Evolutionary conservation across 2,113 vertebrate genomes (phyloP), one percentile per base, ranked within the genome.

Genomic region (Zapornia atra): DNA sequence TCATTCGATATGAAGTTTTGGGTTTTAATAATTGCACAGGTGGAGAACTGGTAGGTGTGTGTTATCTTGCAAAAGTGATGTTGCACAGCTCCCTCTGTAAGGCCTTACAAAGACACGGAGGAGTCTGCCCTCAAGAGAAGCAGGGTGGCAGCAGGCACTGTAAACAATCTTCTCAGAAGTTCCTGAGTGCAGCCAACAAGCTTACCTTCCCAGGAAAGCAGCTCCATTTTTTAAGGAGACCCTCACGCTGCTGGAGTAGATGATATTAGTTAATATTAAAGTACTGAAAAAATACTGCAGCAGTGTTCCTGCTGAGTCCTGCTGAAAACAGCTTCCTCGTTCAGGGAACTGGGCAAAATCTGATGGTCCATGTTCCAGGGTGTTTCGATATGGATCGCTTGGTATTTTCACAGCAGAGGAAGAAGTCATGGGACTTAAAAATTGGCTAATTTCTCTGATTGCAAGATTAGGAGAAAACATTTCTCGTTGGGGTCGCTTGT

Each of bases 351-450:
- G 94, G 93, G 84, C 31, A 60, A 76, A 64, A 75, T 92, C 73
- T n/a, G 31, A 16, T 86, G 81, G 15, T 72, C 50, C 17, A 0
- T 51, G 53, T 87, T 95, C 61, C 84, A 76, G 10, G 72, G 81
- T 63, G 46, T 69, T 89, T 89, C 89, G 86, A 50, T 84, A 66
- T 5, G 83, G 82, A 36, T 93, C 6, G 17, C 80, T 94, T 63
- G 82, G 11, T 93, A 64, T 88, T 94, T 94, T 91, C 81, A 70
- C 69, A 92, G 75, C 29, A 60, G 72, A 84, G 57, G 51, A 78
- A 29, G 53, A 84, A 91, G 78, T 95, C 69, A 72, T 96, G 89
- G 86, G 89, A 79, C 73, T 92, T 42, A 71, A 81, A 84, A 91
- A 91, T 72, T 72, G 73, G 86, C 83, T 71, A 87, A 56, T 96